Evolutionary conservation across 1,140 invertebrate genomes (phyloP).

Genomic region (Lepidurus packardi): DNA sequence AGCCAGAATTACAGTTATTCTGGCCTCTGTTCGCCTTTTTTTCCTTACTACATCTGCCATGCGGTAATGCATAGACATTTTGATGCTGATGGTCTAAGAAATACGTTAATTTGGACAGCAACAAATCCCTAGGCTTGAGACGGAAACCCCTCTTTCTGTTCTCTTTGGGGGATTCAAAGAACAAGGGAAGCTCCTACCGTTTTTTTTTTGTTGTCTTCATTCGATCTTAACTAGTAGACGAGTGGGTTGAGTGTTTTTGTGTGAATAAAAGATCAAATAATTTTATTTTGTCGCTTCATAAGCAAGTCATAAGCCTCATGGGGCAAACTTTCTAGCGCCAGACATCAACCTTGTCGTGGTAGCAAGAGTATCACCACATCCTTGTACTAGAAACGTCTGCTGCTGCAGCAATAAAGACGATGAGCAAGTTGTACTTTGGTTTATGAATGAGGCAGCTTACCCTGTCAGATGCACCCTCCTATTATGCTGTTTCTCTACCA

Average conservation of each 20-base stretch:
- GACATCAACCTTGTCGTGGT: neutral
- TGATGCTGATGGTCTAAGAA: too few relatives aligned
- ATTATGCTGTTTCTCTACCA: neutral
- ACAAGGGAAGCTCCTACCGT: neutral
- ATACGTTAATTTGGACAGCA: too few relatives aligned
- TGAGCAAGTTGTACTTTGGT: neutral
- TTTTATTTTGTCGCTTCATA: constrained; percentile 6
- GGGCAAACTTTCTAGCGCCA: neutral
- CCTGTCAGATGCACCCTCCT: neutral
- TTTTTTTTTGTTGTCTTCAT: neutral
- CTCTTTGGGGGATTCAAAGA: neutral
- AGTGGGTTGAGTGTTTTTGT: neutral
- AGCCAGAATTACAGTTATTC: too few relatives aligned
- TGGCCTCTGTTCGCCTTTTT: too few relatives aligned
- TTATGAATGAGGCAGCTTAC: neutral
- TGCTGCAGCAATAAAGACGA: neutral
- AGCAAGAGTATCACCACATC: neutral
- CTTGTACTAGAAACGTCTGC: neutral
- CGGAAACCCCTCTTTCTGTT: neutral
- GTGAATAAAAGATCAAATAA: neutral
- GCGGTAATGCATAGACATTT: too few relatives aligned
- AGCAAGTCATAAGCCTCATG: neutral
- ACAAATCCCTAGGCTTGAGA: neutral
- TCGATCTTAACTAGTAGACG: neutral
- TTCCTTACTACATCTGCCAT: too few relatives aligned